A percentile compares a stretch with the other conserved stretches of the same genome.
phyloP scores from a whole-genome alignment of 1,140 invertebrate species.

The Whitmania pigra region DNA sequence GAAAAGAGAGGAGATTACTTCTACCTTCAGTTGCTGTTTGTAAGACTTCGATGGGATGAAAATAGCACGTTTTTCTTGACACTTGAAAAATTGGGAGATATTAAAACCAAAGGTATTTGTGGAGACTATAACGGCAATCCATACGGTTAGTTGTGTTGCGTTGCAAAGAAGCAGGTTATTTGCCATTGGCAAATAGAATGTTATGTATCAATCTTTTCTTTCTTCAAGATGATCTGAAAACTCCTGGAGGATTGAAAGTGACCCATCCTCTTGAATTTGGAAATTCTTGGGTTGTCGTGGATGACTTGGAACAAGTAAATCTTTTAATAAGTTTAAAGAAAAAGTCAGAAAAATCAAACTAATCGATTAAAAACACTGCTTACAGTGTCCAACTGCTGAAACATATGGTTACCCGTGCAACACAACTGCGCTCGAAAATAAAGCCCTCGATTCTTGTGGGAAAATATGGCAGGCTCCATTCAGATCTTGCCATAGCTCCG shows the following conservation, averaged over 20 bases:
- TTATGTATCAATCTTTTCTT: background rate
- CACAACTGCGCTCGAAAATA: background rate
- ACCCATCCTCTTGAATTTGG: slow-evolving; percentile 14
- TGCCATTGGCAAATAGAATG: background rate
- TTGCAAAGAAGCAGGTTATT: background rate
- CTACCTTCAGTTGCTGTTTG: background rate
- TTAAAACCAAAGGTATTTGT: slow-evolving; percentile 6
- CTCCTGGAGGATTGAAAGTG: background rate
- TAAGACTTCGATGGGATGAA: slow-evolving; percentile 16
- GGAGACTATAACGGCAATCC: slow-evolving; percentile 10
- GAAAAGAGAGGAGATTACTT: slow-evolving; percentile 13
- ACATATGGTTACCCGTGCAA: background rate
- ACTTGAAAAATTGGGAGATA: background rate
- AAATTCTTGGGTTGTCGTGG: background rate
- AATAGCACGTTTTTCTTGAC: background rate
- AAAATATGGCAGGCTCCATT: background rate
- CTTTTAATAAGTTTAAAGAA: background rate
- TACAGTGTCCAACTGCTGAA: slow-evolving; percentile 1
- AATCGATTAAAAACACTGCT: background rate
- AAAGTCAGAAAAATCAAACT: background rate
- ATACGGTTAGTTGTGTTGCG: background rate
- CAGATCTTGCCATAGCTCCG: background rate
- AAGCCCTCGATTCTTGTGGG: slow-evolving; percentile 8
- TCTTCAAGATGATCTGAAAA: slow-evolving; percentile 10
- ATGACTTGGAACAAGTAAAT: background rate